These are phyloP conservation scores for Colletes collaris DNA, from an alignment of 2,888 invertebrate species.

Conservation along the genomic window DNA sequence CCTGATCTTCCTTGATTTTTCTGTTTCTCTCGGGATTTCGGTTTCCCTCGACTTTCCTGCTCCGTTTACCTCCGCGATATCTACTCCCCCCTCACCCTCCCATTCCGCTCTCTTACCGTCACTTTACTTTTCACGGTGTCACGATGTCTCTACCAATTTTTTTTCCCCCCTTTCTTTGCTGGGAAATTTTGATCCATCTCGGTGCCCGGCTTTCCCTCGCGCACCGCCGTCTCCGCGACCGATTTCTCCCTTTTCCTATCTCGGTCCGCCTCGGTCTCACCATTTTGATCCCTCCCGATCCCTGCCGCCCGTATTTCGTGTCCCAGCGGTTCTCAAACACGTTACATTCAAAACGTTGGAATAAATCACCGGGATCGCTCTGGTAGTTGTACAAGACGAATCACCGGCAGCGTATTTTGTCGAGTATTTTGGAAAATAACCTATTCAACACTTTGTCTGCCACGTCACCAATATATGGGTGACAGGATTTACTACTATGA, in stretches of 20 bases:
- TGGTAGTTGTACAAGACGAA: neutral
- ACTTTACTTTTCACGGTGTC: neutral
- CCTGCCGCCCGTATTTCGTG: neutral
- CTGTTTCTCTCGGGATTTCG: neutral
- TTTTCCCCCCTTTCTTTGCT: neutral
- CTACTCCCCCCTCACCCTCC: neutral
- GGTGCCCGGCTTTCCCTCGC: neutral
- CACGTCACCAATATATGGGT: no score
- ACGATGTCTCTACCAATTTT: constrained; percentile 1
- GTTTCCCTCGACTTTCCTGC: constrained; percentile 2
- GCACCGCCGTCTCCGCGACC: neutral
- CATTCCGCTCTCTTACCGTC: neutral
- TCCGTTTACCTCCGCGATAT: constrained; percentile 5
- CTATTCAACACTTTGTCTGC: neutral
- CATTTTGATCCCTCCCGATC: neutral
- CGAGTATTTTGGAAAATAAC: neutral
- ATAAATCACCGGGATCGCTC: no score
- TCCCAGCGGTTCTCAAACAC: neutral
- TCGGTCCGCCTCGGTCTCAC: constrained; percentile 1
- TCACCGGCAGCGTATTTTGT: neutral
- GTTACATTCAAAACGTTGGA: neutral
- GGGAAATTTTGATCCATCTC: constrained; percentile 14
- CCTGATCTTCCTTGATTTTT: constrained; percentile 33
- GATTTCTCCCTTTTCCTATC: constrained; percentile 2
- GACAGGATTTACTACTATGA: no score